Conservation (phyloP, 2,888 invertebrate species). For the Noctua comes region DNA sequence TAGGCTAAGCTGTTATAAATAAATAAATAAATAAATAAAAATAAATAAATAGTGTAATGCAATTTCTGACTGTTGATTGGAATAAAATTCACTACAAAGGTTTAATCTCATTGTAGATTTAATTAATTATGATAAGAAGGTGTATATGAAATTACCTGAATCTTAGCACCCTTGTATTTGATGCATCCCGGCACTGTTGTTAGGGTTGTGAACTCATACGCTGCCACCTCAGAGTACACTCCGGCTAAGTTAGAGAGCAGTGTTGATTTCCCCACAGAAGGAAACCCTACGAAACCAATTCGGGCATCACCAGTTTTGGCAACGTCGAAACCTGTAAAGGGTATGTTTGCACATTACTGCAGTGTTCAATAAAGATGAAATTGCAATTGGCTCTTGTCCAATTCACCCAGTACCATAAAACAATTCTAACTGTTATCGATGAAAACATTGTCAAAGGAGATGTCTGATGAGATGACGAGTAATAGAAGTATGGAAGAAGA, state of each 20-base stretch:
- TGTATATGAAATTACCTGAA: slow-evolving; percentile 92
- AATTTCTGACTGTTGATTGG: neutral
- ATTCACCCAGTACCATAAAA: neutral
- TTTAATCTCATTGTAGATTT: neutral
- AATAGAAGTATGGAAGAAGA: too few relatives aligned
- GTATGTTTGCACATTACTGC: neutral
- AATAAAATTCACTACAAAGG: neutral
- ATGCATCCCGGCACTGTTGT: slow-evolving; percentile 99
- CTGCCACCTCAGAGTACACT: slow-evolving; percentile 99
- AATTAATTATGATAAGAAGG: neutral
- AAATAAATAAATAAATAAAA: too few relatives aligned
- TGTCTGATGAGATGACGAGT: too few relatives aligned
- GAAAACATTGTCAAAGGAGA: neutral
- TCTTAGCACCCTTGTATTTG: slow-evolving; percentile 99
- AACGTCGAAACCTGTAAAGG: slow-evolving; percentile 96
- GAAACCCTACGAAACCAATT: slow-evolving; percentile 99
- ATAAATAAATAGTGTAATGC: too few relatives aligned
- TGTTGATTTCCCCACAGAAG: slow-evolving; percentile 99
- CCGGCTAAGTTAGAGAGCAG: slow-evolving; percentile 99
- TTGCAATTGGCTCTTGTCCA: neutral
- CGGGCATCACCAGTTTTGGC: slow-evolving; percentile 99
- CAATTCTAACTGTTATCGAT: neutral
- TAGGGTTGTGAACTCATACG: slow-evolving; percentile 99
- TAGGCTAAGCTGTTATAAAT: too few relatives aligned
- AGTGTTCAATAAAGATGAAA: neutral